Evolutionary conservation across 2,888 invertebrate genomes (phyloP).

Genomic region (Catocala nupta): DNA sequence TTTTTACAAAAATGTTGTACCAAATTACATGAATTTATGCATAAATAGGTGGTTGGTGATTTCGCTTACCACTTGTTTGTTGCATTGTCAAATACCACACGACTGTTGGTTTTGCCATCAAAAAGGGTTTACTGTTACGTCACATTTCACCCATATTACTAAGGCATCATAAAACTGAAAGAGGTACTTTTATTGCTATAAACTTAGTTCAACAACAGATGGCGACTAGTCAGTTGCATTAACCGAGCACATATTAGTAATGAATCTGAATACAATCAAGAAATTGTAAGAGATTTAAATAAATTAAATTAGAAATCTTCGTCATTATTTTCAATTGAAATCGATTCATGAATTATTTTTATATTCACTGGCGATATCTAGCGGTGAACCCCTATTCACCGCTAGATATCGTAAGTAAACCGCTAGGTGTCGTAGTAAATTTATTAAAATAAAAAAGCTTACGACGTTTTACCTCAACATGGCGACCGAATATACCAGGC

Average conservation of each 20-base stretch:
- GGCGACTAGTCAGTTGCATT: slow-evolving; percentile 7
- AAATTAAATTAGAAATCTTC: neutral
- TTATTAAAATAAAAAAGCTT: slow-evolving; percentile 35
- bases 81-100: too few relatives aligned
- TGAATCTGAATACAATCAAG: too few relatives aligned
- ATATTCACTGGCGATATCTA: slow-evolving; percentile 7
- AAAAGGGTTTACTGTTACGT: slow-evolving; percentile 67
- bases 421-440: too few relatives aligned
- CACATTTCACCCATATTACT: slow-evolving; percentile 69
- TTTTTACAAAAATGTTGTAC: too few relatives aligned
- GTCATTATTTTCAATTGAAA: too few relatives aligned
- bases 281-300: neutral
- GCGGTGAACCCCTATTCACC: too few relatives aligned
- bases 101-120: neutral
- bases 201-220: slow-evolving; percentile 21
- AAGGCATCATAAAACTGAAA: slow-evolving; percentile 53
- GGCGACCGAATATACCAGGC: slow-evolving; percentile 77
- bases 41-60: too few relatives aligned
- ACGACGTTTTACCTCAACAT: slow-evolving; percentile 75
- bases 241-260: neutral
- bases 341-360: too few relatives aligned
- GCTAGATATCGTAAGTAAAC: too few relatives aligned
- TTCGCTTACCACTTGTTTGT: too few relatives aligned
- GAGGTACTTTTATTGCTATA: slow-evolving; percentile 5
- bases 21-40: too few relatives aligned